Evolutionary conservation across 2,113 vertebrate species (phyloP), one percentile per base, ranked within the genome.

Genomic region (Lamprologus callipterus): DNA sequence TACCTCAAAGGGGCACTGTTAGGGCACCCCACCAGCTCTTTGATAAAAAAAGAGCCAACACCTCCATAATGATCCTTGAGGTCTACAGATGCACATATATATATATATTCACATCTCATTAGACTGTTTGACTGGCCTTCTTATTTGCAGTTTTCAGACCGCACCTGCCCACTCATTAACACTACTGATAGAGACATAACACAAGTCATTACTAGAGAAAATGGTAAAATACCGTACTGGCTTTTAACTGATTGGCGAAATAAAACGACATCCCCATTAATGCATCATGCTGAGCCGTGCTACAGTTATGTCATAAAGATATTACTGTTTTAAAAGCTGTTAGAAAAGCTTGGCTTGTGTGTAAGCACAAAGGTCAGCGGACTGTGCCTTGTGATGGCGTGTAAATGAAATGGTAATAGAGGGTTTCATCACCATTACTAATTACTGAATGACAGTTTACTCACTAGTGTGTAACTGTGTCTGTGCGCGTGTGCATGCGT

Each of bases 331-430:
- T 89, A 79, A 89, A 93, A 85, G 84, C 83, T 86, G 83, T 91
- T 84, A 78, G 60, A 55, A 51, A 83, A 86, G 65, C 86, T 11
- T 3, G 79, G 65, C 82, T 65, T 53, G 28, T 14, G 21, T 63
- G 90, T 49, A 21, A 88, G 73, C 84, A 8, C 85, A 55, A 51
- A 21, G 94, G 94, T 94, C 94, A 93, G 80, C 55, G 2, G 23
- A 60, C 89, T 84, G 68, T 3, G 81, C 54, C 70, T 75, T 83
- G 80, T 87, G 89, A 89, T 89, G 90, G 63, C 3, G 88, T 82
- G 87, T 68, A 93, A 95, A 95, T 91, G 88, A 95, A 94, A 91
- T n/a, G 9, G 80, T 93, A 95, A 95, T 94, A 79, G 90, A 85
- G 79, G 91, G 91, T 95, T 95, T 94, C 93, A 94, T 93, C 92